Percentiles rank a stretch among this genome's conserved stretches.
Evolutionary conservation across 2,888 invertebrate genomes (phyloP).

Genomic region (Drosophila conformis): DNA sequence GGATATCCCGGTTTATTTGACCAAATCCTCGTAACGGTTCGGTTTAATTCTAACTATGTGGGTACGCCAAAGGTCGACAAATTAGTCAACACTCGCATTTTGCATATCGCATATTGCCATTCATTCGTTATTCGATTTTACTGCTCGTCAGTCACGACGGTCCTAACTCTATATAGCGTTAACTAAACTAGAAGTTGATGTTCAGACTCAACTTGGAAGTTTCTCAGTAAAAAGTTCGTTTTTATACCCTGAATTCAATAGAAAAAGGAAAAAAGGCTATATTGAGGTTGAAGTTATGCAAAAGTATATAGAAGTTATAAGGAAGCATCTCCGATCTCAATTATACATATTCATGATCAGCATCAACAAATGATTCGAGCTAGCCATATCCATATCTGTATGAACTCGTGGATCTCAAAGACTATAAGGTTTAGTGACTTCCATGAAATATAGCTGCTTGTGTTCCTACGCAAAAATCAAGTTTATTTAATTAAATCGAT

Average conservation of each 20-base stretch:
- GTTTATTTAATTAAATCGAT: too few relatives aligned
- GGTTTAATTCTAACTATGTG: not conserved
- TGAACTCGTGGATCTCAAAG: too few relatives aligned
- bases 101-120: not conserved
- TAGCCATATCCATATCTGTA: not conserved
- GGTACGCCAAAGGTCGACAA: conserved; percentile 10
- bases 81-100: conserved; percentile 13
- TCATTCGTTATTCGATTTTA: conserved; percentile 8
- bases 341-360: not conserved
- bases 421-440: too few relatives aligned
- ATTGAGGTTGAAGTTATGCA: not conserved
- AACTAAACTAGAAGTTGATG: not conserved
- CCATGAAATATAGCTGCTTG: too few relatives aligned
- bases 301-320: not conserved
- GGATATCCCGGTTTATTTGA: conserved; percentile 21
- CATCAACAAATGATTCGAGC: not conserved
- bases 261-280: accelerated
- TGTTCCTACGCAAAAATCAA: too few relatives aligned
- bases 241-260: not conserved
- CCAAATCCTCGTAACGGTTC: conserved; percentile 3
- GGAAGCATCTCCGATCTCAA: not conserved
- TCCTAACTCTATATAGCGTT: not conserved
- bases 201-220: not conserved
- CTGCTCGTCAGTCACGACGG: not conserved
- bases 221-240: not conserved